Evolutionary conservation across 1,140 invertebrate genomes (phyloP), one percentile per base, ranked within the genome.

Genomic region (Pemphigus obesinymphae): DNA sequence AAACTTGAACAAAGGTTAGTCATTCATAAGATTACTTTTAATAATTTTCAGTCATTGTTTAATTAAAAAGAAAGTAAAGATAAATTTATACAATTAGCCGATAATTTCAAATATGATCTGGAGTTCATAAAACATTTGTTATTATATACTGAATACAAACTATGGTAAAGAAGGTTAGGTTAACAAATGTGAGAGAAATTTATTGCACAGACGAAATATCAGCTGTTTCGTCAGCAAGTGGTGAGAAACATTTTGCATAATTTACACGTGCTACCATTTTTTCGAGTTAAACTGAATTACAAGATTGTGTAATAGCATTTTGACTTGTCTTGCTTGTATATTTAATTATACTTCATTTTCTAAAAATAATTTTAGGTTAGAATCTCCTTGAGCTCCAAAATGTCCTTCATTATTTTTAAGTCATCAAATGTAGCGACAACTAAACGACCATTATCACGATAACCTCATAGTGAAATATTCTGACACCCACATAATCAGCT

Each of bases 221-320:
- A 15, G 31, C 34, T 61, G 11, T 61, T 61, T 61, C 58, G 29
- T 61, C 31, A 31, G 17, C 31, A 4, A 63, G 58, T 34, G 34
- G 34, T 34, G 31, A 31, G 31, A 63, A 63, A 23, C 58, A 68
- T 61, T 68, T 34, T n/a, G 37, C 17, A 68, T 3, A 1, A 68
- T 68, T 68, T 68, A 68, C 63, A 37, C 34, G 63, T 23, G 34
- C 34, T 40, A 68, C 34, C 40, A 68, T 68, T n/a, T 68, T 68
- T 68, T 68, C 8, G 20, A 68, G 34, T 68, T 40, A 23, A 37
- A 68, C 63, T 68, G 34, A 68, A 68, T 37, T 68, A 40, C 7
- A 68, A 23, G 63, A 37, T 0, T 68, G 3, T 20, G 40, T 68
- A n/a, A 68, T 68, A 61, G 31, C 0, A 66, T 37, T 40, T 40